Evolutionary conservation across 2,888 invertebrate genomes (phyloP).

Genomic region (Crematogaster levior): DNA sequence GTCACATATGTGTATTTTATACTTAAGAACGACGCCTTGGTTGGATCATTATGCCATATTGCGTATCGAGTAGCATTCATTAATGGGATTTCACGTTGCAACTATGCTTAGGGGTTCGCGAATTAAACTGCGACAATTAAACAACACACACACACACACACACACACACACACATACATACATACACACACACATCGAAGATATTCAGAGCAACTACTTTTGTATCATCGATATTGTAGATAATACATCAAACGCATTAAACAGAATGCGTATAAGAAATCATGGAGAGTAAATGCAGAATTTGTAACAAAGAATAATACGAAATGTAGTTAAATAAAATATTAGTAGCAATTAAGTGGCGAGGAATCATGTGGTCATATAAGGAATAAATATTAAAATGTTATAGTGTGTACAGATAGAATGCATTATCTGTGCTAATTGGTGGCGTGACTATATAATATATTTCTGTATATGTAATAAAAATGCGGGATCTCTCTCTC

Average conservation of each 20-base stretch:
- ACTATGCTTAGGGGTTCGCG: not conserved
- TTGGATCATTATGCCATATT: not conserved
- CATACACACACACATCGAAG: too few species aligned
- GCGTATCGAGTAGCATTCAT: not conserved
- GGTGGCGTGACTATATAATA: slow-evolving; percentile 63
- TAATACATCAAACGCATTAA: slow-evolving; percentile 45
- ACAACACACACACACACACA: slow-evolving; percentile 40
- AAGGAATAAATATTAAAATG: slow-evolving; percentile 44
- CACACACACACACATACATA: too few species aligned
- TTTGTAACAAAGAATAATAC: slow-evolving; percentile 63
- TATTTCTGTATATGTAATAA: slow-evolving; percentile 45
- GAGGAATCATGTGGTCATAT: not conserved
- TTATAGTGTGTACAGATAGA: slow-evolving; percentile 67
- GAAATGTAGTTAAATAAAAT: slow-evolving; percentile 33
- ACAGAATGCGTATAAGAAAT: slow-evolving; percentile 54
- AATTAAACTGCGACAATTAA: slow-evolving; percentile 52
- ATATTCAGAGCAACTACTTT: slow-evolving; percentile 65
- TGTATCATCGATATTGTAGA: slow-evolving; percentile 74
- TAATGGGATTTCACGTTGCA: not conserved
- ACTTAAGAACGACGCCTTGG: not conserved
- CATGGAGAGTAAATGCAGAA: slow-evolving; percentile 50
- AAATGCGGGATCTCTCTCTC: not conserved
- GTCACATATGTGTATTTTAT: not conserved
- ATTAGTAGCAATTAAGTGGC: not conserved
- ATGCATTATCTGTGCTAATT: slow-evolving; percentile 63